Evolutionary conservation across 1,140 invertebrate species (phyloP), one percentile per base, ranked within the genome.

Genomic region (Heliconius nattereri): DNA sequence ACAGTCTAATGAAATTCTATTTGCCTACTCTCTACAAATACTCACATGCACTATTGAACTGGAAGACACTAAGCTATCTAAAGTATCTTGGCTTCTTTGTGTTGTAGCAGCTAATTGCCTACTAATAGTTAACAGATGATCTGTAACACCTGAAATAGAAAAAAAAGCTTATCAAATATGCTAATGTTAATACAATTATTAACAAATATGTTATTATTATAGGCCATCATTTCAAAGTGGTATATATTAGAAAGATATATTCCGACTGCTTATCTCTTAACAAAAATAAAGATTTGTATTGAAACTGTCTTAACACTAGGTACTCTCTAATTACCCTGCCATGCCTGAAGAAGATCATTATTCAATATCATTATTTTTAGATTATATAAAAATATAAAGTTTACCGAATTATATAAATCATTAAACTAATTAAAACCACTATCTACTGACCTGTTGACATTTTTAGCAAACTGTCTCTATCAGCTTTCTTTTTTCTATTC

Each of bases 51-150:
- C 96, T 79, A 94, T 96, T 70, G 96, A 95, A 54, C 96, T 96
- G 3, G 96, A 96, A 40, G 94, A 95, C 91, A 98, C 96, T 78
- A 99, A 94, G n/a, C 96, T 97, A 60, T 98, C 97, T 66, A 99
- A 93, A 20, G 98, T 98, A 60, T 96, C 95, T 70, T 97, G 97
- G 94, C 98, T 98, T 87, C 96, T 96, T 84, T 98, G 96, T 20
- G 98, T 97, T 26, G 98, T 98, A 83, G 97, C 97, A 23, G 97
- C 97, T 82, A 99, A 94, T 90, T 98, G 97, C 78, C 97, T 95
- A 82, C 97, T 98, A 78, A 99, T 97, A 70, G 97, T 96, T 66
- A 98, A 90, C 83, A 99, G 93, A 91, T 97, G 97, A 81, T 98
- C 97, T 5, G 98, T 98, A 0, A 98, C 95, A 87, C 96, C 96